phyloP scores from a whole-genome alignment of 2,113 vertebrate genomes.

The Percopsis transmontana region DNA sequence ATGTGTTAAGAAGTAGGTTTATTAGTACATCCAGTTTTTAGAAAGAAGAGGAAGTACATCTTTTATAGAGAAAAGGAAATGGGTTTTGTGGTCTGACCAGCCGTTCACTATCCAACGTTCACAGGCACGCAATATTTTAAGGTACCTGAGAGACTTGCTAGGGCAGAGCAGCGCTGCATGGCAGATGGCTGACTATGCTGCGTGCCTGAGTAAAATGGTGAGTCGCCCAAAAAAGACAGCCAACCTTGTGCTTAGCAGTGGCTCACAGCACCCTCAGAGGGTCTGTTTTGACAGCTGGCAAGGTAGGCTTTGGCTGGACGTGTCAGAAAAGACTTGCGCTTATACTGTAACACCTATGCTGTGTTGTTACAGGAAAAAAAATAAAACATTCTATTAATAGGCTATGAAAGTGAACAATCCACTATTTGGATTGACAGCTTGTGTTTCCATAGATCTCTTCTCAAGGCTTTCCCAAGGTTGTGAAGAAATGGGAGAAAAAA shows the following conservation, averaged over 20 bases:
- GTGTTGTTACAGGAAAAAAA: too few relatives aligned
- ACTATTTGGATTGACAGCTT: not conserved
- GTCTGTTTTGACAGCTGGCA: slow-evolving; percentile 83
- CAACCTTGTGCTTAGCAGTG: slow-evolving; percentile 85
- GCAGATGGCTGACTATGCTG: slow-evolving; percentile 95
- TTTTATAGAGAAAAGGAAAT: slow-evolving; percentile 24
- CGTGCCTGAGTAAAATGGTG: slow-evolving; percentile 93
- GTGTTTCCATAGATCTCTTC: slow-evolving; percentile 14
- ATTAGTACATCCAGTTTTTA: not conserved
- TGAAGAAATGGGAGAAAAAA: slow-evolving; percentile 47
- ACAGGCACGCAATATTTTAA: slow-evolving; percentile 61
- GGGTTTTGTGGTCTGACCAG: slow-evolving; percentile 47
- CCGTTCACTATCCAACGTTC: slow-evolving; percentile 50
- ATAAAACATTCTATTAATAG: slow-evolving; percentile 14
- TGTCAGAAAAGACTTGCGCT: slow-evolving; percentile 48
- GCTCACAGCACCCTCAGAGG: slow-evolving; percentile 92
- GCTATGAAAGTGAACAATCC: too few relatives aligned
- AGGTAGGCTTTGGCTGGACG: slow-evolving; percentile 48
- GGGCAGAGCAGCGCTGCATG: slow-evolving; percentile 82
- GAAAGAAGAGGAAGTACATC: slow-evolving; percentile 12
- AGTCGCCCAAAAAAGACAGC: slow-evolving; percentile 89
- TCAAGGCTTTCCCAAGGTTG: slow-evolving; percentile 61
- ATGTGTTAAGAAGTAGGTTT: slow-evolving; percentile 2
- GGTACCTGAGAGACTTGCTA: slow-evolving; percentile 84
- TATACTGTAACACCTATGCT: slow-evolving; percentile 32